Evolutionary conservation across 2,797 vertebrate genomes (phyloP), one percentile per base, ranked within the genome.

Genomic region (Sebastes steindachneri): DNA sequence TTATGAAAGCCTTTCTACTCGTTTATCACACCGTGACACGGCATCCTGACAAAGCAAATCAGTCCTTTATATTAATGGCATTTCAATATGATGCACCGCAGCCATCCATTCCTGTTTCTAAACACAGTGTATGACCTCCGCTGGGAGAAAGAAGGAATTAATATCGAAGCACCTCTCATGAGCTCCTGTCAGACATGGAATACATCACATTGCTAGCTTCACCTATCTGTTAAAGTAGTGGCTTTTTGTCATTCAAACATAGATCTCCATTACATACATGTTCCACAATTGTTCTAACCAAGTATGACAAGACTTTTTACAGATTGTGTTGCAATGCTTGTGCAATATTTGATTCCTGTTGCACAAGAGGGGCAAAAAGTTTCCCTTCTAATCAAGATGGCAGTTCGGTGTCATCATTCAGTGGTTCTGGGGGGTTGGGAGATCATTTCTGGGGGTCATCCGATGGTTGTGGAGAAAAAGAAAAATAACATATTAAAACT

Each of bases 1-100:
- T 94, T 93, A 91, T 86, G 77, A 93, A 93, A 86, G 79, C 75
- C 69, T 88, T 86, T 90, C 82, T 87, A 75, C 85, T 91, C 88
- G 65, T 95, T 91, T 68, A 90, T 93, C 92, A 93, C 51, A 73
- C 65, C 35, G 37, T 87, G 84, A 92, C 91, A 88, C 73, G 53
- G 62, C 69, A 84, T 84, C 68, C 67, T 76, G 75, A 92, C 86
- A 83, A 86, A 86, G 73, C 80, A 68, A 83, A 86, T 87, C 77
- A 84, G 80, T 73, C 67, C 67, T 83, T 76, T 81, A 84, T 89
- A 91, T 94, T 94, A 93, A 91, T 92, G 81, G 72, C 77, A 88
- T 86, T 90, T 89, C 66, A 86, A 70, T 80, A 87, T 89, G 84
- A 90, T 87, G 82, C 73, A 92, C 66, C 26, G 68, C 79, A 60